Percentiles rank a stretch among this genome's conserved stretches.
phyloP scores from a whole-genome alignment of 2,888 invertebrate species.

The Cephus sareptanus region DNA sequence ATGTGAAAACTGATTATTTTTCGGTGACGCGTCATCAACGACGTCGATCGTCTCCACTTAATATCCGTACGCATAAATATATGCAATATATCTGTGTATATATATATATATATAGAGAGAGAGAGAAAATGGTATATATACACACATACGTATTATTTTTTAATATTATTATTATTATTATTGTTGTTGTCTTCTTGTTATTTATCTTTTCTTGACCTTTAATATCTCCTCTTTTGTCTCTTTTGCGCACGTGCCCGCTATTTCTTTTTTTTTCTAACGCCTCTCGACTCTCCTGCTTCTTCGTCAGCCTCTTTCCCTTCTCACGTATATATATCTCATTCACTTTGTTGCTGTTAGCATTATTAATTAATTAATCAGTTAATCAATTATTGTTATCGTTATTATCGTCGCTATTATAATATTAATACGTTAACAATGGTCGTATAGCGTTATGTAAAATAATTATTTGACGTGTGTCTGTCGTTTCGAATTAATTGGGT shows the following conservation, averaged over 20 bases:
- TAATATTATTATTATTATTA: constrained; percentile 13
- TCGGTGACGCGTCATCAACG: no score
- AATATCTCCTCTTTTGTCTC: no score
- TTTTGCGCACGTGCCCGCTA: no score
- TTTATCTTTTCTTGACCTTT: constrained; percentile 17
- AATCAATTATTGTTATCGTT: constrained; percentile 57
- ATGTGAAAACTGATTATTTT: no score
- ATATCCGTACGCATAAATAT: constrained; percentile 7
- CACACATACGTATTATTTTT: constrained; percentile 9
- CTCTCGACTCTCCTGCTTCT: no score
- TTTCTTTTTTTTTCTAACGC: no score
- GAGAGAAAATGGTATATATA: constrained; percentile 15
- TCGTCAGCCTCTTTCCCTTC: constrained; percentile 41
- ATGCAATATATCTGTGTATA: constrained; percentile 27
- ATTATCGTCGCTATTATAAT: constrained; percentile 67
- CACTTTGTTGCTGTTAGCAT: constrained; percentile 23
- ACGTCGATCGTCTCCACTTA: no score
- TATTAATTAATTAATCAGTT: no score
- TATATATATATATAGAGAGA: constrained; percentile 11
- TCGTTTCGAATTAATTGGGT: constrained; percentile 20
- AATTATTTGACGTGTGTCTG: constrained; percentile 46
- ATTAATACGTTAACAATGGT: constrained; percentile 69
- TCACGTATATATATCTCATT: constrained; percentile 63
- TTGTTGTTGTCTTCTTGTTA: constrained; percentile 28
- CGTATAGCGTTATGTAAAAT: constrained; percentile 72